Conservation (phyloP, 2,888 invertebrate genomes). For the Coleophora deauratella region DNA sequence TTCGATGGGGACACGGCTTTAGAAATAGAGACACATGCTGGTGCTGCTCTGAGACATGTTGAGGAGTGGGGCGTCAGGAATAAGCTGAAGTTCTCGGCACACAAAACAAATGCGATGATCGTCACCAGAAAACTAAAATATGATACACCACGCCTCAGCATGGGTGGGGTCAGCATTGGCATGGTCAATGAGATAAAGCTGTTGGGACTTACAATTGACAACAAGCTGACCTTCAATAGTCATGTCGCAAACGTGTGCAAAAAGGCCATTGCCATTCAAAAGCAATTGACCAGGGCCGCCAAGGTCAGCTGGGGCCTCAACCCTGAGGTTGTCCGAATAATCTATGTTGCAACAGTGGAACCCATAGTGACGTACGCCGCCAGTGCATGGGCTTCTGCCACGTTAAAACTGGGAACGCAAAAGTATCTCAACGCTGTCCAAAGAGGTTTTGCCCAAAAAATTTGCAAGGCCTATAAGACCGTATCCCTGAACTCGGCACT, state of each 20-base stretch:
- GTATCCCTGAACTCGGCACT: constrained; percentile 7
- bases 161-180: constrained; percentile 8
- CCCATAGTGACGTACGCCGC: not conserved
- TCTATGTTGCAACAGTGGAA: not conserved
- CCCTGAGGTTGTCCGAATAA: not conserved
- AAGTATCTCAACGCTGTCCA: not conserved
- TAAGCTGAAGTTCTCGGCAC: constrained; percentile 10
- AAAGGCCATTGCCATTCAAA: constrained; percentile 5
- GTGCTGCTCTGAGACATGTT: constrained; percentile 8
- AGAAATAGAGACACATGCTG: constrained; percentile 6
- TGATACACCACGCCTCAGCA: constrained; percentile 9
- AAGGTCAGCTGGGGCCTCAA: constrained; percentile 7
- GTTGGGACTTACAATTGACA: constrained; percentile 10
- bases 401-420: not conserved
- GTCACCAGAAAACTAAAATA: constrained; percentile 9
- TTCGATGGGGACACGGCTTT: constrained; percentile 6
- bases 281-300: constrained; percentile 6
- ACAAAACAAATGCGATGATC: constrained; percentile 10
- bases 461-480: constrained; percentile 1
- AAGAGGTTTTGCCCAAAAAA: constrained; percentile 3
- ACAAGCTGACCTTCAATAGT: constrained; percentile 9
- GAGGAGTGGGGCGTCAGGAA: constrained; percentile 11
- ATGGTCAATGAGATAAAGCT: constrained; percentile 8
- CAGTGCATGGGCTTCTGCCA: not conserved
- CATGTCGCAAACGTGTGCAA: constrained; percentile 6